Conservation (phyloP, 2,113 vertebrate species). For the Scophthalmus maximus region DNA sequence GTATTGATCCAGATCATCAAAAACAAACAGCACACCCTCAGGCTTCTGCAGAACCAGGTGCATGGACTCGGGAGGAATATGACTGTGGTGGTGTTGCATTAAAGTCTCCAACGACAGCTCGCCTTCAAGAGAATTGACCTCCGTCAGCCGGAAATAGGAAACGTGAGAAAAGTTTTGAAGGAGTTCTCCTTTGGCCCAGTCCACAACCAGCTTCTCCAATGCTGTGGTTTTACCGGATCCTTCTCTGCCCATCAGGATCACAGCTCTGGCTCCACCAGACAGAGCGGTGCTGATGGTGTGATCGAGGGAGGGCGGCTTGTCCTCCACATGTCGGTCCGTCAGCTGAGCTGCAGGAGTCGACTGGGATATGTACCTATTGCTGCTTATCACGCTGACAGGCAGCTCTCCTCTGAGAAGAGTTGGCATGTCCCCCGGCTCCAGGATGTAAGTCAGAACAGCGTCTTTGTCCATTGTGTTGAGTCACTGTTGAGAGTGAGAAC, state of each 20-base stretch:
- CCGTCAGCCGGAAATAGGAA: conserved; percentile 69
- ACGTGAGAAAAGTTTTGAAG: conserved; percentile 71
- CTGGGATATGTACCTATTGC: conserved; percentile 52
- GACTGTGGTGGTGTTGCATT: conserved; percentile 16
- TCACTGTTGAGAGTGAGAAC: conserved; percentile 32
- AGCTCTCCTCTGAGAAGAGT: conserved; percentile 70
- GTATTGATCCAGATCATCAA: conserved; percentile 79
- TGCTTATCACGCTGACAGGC: conserved; percentile 53
- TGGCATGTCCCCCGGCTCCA: conserved; percentile 23
- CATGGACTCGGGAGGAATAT: conserved; percentile 37
- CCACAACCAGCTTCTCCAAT: conserved; percentile 74
- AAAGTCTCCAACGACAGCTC: conserved; percentile 64
- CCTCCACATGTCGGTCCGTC: not conserved
- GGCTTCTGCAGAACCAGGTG: conserved; percentile 56
- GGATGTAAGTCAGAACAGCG: conserved; percentile 27
- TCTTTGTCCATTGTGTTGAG: conserved; percentile 64
- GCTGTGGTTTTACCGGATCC: conserved; percentile 82
- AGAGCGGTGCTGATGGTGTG: conserved; percentile 50
- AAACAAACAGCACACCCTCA: conserved; percentile 75
- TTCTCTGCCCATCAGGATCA: conserved; percentile 72
- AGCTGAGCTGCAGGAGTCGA: not conserved
- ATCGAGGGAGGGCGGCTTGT: conserved; percentile 22
- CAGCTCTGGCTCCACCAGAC: conserved; percentile 9
- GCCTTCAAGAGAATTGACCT: conserved; percentile 45
- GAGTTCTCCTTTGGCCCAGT: conserved; percentile 69